A percentile compares a stretch with the other conserved stretches of the same genome.
phyloP scores from a whole-genome alignment of 2,888 invertebrate species.

The Thumatha senex region DNA sequence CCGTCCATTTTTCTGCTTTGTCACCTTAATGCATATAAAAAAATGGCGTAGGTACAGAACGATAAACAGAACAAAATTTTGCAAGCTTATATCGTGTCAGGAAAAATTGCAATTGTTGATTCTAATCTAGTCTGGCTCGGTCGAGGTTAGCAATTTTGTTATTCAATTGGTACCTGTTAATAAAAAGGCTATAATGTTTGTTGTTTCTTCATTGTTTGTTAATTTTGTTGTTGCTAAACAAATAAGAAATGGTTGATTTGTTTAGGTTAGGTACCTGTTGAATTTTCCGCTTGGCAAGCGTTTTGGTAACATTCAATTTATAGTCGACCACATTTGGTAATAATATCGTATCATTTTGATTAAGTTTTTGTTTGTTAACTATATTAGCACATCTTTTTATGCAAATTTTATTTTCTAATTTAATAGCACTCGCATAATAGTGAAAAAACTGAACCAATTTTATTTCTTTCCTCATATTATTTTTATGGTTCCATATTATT shows the following conservation, averaged over 20 bases:
- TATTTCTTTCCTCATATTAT: too few relatives aligned
- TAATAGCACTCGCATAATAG: too few relatives aligned
- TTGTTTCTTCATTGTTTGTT: conserved; percentile 13
- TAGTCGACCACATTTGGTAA: neutral
- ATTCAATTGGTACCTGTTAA: neutral
- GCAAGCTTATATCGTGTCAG: neutral
- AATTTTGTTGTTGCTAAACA: conserved; percentile 5
- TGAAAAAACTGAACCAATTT: too few relatives aligned
- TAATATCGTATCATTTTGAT: neutral
- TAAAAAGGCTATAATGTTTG: neutral
- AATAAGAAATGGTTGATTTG: conserved; percentile 6
- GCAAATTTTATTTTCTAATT: neutral
- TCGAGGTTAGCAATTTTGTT: neutral
- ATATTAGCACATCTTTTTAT: neutral
- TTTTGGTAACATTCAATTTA: conserved; percentile 6
- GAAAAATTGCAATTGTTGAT: neutral
- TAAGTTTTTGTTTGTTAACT: neutral
- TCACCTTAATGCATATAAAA: too few relatives aligned
- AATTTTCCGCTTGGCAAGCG: conserved; percentile 15
- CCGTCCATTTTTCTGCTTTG: too few relatives aligned
- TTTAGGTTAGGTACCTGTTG: conserved; percentile 1
- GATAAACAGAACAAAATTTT: too few relatives aligned
- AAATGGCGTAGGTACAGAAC: too few relatives aligned
- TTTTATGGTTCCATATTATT: too few relatives aligned
- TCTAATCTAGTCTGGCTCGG: neutral